A percentile compares a stretch with the other conserved stretches of the same genome.
These are phyloP conservation scores for Chiloscyllium plagiosum DNA, from an alignment of 2,113 vertebrate species.

Conservation along the genomic window DNA sequence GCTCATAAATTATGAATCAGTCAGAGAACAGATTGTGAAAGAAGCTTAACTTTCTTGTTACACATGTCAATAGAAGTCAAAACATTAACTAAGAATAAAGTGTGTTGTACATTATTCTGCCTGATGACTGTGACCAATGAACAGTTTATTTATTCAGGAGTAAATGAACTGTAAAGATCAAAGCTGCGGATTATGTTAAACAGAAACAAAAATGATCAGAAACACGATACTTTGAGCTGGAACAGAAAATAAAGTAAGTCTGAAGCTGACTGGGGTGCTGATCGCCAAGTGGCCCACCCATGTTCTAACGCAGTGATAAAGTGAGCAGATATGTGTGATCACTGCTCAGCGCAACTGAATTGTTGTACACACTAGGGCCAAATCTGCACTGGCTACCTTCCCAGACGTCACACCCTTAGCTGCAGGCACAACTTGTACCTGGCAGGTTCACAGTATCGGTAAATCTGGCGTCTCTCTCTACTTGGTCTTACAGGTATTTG, in stretches of 20 bases:
- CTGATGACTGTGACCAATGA: neutral
- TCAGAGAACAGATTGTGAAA: neutral
- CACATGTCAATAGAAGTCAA: neutral
- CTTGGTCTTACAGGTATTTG: neutral
- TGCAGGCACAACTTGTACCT: constrained; percentile 15
- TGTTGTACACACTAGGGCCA: neutral
- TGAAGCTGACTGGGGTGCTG: neutral
- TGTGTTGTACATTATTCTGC: neutral
- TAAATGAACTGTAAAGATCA: constrained; percentile 30
- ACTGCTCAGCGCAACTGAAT: neutral
- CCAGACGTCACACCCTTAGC: neutral
- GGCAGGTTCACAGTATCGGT: neutral
- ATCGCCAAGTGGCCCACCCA: neutral
- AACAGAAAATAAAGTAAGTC: neutral
- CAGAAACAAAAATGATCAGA: neutral
- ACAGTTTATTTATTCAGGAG: neutral
- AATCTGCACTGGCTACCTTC: neutral
- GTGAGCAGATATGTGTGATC: neutral
- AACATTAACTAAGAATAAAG: neutral
- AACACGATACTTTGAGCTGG: neutral
- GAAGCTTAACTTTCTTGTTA: neutral
- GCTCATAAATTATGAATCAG: neutral
- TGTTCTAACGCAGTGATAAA: neutral
- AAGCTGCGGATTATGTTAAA: neutral
- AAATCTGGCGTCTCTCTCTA: neutral